A percentile compares a stretch with the other conserved stretches of the same genome.
These are phyloP conservation scores for Pyrgilauda ruficollis DNA, from an alignment of 2,113 vertebrate species.

Conservation along the genomic window DNA sequence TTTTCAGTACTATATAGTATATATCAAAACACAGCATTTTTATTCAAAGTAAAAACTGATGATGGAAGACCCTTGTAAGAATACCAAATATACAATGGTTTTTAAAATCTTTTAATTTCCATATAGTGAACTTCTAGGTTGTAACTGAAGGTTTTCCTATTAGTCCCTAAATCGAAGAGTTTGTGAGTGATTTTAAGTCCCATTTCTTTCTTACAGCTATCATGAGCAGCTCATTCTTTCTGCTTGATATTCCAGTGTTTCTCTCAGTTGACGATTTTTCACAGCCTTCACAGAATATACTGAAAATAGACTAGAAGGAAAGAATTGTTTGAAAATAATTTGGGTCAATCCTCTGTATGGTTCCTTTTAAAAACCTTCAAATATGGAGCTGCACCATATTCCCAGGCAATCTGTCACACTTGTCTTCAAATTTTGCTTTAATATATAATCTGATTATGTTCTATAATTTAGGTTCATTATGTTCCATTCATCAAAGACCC, in stretches of 20 bases:
- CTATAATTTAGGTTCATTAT: not conserved
- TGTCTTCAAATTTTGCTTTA: not conserved
- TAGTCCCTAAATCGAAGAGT: not conserved
- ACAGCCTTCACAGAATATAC: not conserved
- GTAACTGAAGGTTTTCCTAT: not conserved
- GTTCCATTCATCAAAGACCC: not conserved
- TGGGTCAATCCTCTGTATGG: not conserved
- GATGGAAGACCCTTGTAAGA: not conserved
- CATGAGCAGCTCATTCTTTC: not conserved
- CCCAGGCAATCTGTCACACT: not conserved
- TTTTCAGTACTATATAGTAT: too few species aligned
- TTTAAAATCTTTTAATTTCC: not conserved
- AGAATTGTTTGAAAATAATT: not conserved
- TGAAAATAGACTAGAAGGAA: not conserved
- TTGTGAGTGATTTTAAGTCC: not conserved
- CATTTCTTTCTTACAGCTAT: not conserved
- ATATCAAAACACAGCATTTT: not conserved
- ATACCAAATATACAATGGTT: not conserved
- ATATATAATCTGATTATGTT: not conserved
- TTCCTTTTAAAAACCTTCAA: not conserved
- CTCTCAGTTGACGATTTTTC: rapidly evolving
- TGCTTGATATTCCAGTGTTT: not conserved
- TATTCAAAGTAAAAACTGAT: not conserved
- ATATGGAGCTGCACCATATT: not conserved
- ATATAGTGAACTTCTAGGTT: not conserved